These are phyloP conservation scores for Polypterus bichir DNA, from an alignment of 2,113 vertebrate species.

Conservation along the genomic window DNA sequence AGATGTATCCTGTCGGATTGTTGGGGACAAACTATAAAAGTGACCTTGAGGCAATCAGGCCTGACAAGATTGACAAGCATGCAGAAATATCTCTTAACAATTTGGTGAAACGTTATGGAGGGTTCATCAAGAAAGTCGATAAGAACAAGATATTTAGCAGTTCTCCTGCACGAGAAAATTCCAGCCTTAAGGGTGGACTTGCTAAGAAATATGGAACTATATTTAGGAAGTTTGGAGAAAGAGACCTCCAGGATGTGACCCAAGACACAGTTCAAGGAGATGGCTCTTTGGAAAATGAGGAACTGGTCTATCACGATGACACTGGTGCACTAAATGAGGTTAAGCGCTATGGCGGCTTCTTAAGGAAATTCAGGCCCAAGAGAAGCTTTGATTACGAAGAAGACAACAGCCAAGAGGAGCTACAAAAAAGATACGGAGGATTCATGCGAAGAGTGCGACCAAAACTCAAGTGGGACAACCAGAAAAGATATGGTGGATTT, in stretches of 20 bases:
- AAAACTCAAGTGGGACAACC: constrained; percentile 87
- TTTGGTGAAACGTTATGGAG: constrained; percentile 52
- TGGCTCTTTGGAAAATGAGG: constrained; percentile 20
- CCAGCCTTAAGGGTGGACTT: constrained; percentile 35
- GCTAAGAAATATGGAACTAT: constrained; percentile 46
- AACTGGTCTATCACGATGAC: constrained; percentile 16
- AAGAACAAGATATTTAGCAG: constrained; percentile 44
- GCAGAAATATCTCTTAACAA: constrained; percentile 16
- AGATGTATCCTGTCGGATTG: constrained; percentile 16
- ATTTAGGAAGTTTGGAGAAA: constrained; percentile 37
- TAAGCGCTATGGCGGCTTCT: constrained; percentile 73
- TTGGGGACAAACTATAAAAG: constrained; percentile 22
- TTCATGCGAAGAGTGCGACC: constrained; percentile 88
- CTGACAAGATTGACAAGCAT: constrained; percentile 25
- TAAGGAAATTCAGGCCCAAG: constrained; percentile 68
- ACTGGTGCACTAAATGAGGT: constrained; percentile 30
- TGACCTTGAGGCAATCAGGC: constrained; percentile 19
- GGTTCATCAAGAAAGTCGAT: constrained; percentile 66
- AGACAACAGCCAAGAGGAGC: constrained; percentile 45
- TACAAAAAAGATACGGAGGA: constrained; percentile 91
- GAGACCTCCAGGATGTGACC: constrained; percentile 21
- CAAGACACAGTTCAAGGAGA: constrained; percentile 26
- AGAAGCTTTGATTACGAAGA: constrained; percentile 40
- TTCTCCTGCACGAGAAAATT: constrained; percentile 44
- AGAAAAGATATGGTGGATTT: constrained; percentile 87